Evolutionary conservation across 1,140 invertebrate species (phyloP).

Genomic region (Anagrus nilaparvatae): DNA sequence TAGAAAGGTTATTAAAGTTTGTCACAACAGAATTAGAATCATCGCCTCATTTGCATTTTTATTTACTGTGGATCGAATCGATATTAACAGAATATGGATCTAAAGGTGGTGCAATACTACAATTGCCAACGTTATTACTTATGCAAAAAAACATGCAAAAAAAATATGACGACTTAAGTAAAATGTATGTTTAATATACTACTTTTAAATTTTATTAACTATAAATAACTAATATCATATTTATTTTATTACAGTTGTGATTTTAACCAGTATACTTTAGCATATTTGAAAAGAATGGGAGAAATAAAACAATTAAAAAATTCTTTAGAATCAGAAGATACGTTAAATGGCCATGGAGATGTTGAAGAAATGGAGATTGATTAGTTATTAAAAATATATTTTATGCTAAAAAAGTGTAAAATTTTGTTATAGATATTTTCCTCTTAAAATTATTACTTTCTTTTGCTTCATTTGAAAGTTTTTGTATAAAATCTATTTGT

Average conservation of each 20-base stretch:
- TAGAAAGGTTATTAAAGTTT: constrained; percentile 60
- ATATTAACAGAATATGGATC: constrained; percentile 54
- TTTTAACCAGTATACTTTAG: constrained; percentile 68
- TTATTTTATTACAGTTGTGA: constrained; percentile 55
- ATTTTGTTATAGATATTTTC: too few relatives aligned
- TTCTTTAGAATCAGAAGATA: constrained; percentile 13
- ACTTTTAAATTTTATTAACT: neutral
- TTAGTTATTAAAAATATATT: too few relatives aligned
- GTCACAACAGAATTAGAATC: constrained; percentile 61
- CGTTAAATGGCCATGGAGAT: constrained; percentile 34
- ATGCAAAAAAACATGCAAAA: constrained; percentile 71
- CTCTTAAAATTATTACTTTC: too few relatives aligned
- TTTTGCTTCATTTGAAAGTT: too few relatives aligned
- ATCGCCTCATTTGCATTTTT: constrained; percentile 78
- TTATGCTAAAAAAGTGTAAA: too few relatives aligned
- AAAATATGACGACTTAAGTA: constrained; percentile 72
- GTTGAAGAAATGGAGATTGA: constrained; percentile 20
- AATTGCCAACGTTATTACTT: constrained; percentile 55
- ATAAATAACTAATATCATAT: neutral
- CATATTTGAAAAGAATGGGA: constrained; percentile 50
- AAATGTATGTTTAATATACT: constrained; percentile 55
- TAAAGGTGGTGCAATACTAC: constrained; percentile 42
- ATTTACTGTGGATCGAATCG: constrained; percentile 67
- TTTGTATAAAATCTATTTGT: too few relatives aligned
- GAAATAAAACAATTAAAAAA: constrained; percentile 35